Percentiles rank a stretch among this genome's conserved stretches.
Conservation (phyloP, 2,888 invertebrate genomes). For the Melieria crassipennis region DNA sequence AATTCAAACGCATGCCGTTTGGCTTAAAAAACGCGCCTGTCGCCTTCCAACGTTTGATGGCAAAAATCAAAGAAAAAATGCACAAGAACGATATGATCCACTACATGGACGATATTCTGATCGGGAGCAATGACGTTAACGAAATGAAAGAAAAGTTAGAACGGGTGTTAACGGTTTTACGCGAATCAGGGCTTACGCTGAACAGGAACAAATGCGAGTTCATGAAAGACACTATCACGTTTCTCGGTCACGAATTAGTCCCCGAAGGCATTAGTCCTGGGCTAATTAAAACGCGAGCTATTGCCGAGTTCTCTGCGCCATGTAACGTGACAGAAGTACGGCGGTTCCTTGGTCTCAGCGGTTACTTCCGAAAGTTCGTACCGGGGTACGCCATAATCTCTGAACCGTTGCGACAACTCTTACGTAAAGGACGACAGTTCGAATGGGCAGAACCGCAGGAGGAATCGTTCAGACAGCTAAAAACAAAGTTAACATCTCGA, state of each 20-base stretch:
- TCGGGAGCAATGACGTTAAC: constrained; percentile 13
- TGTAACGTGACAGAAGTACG: not conserved
- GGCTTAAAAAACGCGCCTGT: constrained; percentile 26
- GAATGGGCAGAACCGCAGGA: not conserved
- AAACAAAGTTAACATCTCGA: constrained; percentile 1
- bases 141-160: constrained; percentile 24
- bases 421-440: constrained; percentile 8
- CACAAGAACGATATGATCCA: constrained; percentile 29
- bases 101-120: constrained; percentile 35
- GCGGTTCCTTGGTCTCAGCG: too few species aligned
- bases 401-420: constrained; percentile 10
- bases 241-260: constrained; percentile 7
- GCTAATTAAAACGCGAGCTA: not conserved
- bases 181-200: constrained; percentile 11
- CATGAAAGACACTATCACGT: constrained; percentile 9
- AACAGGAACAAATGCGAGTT: constrained; percentile 14
- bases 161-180: not conserved
- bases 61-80: constrained; percentile 22
- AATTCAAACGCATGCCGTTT: constrained; percentile 39
- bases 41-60: constrained; percentile 34
- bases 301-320: not conserved
- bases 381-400: constrained; percentile 4
- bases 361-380: constrained; percentile 27
- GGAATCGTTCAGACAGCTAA: not conserved
- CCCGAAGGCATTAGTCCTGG: constrained; percentile 2